Conservation (phyloP, 2,888 invertebrate genomes). For the Drosophila diplacantha region DNA sequence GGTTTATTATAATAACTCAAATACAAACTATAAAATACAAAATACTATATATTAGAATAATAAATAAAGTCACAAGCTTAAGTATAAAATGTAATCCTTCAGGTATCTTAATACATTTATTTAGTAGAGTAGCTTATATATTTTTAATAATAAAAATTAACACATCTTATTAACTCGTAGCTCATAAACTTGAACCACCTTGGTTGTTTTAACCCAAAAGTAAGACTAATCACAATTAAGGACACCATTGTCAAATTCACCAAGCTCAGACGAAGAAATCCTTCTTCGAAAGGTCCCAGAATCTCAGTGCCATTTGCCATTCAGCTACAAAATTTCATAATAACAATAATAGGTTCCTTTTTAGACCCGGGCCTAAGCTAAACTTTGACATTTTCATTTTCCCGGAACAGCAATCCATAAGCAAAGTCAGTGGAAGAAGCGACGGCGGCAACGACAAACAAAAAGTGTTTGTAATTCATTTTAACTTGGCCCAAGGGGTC, state of each 20-base stretch:
- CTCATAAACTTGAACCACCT: background rate
- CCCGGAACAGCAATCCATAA: conserved; percentile 30
- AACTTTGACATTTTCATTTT: conserved; percentile 49
- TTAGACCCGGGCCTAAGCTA: conserved; percentile 23
- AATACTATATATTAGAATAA: too few species aligned
- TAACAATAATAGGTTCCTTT: conserved; percentile 22
- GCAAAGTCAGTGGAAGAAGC: conserved; percentile 35
- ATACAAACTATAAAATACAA: background rate
- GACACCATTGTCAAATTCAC: background rate
- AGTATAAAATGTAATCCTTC: background rate
- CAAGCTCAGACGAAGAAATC: conserved; percentile 4
- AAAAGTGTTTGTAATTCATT: conserved; percentile 71
- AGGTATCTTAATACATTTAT: background rate
- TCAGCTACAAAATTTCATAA: conserved; percentile 17
- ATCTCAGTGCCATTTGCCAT: conserved; percentile 21
- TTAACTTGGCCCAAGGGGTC: conserved; percentile 55
- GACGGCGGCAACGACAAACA: conserved; percentile 41
- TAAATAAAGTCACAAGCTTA: background rate
- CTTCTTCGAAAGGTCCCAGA: conserved; percentile 6
- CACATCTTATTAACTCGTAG: background rate
- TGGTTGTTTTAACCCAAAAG: background rate
- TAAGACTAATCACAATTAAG: conserved; percentile 6
- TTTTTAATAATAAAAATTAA: background rate
- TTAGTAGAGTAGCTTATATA: background rate
- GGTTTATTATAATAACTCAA: background rate